A percentile compares a stretch with the other conserved stretches of the same genome.
These are phyloP conservation scores for Cherax quadricarinatus DNA, from an alignment of 1,140 invertebrate species.

Conservation along the genomic window DNA sequence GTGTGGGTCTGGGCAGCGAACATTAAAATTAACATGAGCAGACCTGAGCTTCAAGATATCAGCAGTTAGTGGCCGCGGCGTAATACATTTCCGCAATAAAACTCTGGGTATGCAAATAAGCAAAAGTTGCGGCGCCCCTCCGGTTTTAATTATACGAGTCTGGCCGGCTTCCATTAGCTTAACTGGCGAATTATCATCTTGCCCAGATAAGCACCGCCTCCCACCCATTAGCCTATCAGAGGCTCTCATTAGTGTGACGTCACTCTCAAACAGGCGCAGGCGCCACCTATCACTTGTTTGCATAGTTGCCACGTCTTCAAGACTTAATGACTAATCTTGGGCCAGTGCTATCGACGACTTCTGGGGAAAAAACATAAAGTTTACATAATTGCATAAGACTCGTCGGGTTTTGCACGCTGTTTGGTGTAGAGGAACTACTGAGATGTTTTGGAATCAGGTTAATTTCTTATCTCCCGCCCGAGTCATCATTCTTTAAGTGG, in stretches of 20 bases:
- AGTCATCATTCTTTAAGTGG: background rate
- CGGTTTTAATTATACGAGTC: constrained; percentile 65
- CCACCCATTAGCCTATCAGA: constrained; percentile 68
- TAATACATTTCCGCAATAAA: too few species aligned
- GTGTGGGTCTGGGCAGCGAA: too few species aligned
- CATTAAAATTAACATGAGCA: too few species aligned
- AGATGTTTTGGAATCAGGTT: background rate
- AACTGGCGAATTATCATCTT: constrained; percentile 67
- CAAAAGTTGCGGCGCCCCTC: background rate
- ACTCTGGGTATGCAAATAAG: constrained; percentile 50
- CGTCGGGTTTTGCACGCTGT: background rate
- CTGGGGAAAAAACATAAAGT: too few species aligned
- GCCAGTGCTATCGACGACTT: too few species aligned
- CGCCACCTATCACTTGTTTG: constrained; percentile 62
- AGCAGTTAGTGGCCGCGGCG: too few species aligned
- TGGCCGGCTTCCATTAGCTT: constrained; percentile 59
- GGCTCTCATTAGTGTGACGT: constrained; percentile 70
- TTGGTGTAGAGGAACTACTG: background rate
- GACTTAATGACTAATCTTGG: constrained; percentile 5
- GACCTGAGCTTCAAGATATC: too few species aligned
- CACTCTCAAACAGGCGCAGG: constrained; percentile 46
- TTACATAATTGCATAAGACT: background rate
- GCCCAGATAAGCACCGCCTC: constrained; percentile 60
- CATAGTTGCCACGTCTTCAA: constrained; percentile 36
- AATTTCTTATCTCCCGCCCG: background rate